Percentiles rank a stretch among this genome's conserved stretches.
Evolutionary conservation across 2,888 invertebrate genomes (phyloP).

Genomic region (Leptopilina syphax): DNA sequence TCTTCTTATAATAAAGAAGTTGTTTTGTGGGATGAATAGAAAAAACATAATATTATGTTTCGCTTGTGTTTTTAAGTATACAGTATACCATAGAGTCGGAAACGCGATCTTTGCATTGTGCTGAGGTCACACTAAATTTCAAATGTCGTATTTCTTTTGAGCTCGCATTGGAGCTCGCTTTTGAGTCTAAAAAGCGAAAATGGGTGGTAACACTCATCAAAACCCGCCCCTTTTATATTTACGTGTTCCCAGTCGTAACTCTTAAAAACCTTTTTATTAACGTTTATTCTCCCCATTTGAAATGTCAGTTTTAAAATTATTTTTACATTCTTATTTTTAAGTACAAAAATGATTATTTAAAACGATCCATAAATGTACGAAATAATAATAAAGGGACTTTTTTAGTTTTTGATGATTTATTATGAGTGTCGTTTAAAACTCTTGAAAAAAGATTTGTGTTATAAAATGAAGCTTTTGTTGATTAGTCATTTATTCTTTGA

Average conservation of each 20-base stretch:
- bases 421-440: not conserved
- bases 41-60: constrained; percentile 8
- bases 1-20: not conserved
- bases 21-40: not conserved
- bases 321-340: not conserved
- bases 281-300: not conserved
- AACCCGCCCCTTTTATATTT: constrained; percentile 14
- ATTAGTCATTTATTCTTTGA: constrained; percentile 6
- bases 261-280: not conserved
- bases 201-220: constrained; percentile 1
- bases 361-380: constrained; percentile 10
- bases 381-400: not conserved
- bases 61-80: constrained; percentile 3
- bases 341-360: constrained; percentile 23
- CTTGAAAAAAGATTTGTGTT: not conserved
- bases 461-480: constrained; percentile 17
- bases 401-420: not conserved
- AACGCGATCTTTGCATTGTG: constrained; percentile 26
- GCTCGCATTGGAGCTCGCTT: not conserved
- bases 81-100: constrained; percentile 8
- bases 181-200: constrained; percentile 7
- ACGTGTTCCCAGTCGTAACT: not conserved
- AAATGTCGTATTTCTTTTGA: constrained; percentile 12
- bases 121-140: constrained; percentile 21
- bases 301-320: not conserved